These are phyloP conservation scores for Drosophila monieri DNA, from an alignment of 2,888 invertebrate species.

Conservation along the genomic window DNA sequence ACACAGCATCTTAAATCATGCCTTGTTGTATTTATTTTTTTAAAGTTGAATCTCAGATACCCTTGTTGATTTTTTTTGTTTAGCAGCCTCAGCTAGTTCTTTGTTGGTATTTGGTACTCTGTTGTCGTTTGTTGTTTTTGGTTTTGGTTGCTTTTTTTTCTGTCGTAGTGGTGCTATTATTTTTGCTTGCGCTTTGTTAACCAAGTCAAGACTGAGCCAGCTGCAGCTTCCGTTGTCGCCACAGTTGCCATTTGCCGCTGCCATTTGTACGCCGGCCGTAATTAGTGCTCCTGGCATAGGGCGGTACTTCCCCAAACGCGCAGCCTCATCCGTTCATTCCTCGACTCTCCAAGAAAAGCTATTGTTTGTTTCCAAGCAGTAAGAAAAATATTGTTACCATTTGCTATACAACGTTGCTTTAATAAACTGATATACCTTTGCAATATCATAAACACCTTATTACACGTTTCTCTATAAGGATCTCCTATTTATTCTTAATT, in stretches of 20 bases:
- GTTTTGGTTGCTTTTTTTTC: slow-evolving; percentile 30
- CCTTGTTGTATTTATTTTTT: slow-evolving; percentile 54
- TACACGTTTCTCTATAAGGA: no score
- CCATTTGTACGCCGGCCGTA: slow-evolving; percentile 62
- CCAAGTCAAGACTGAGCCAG: slow-evolving; percentile 73
- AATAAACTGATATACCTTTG: not conserved
- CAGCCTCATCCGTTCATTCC: slow-evolving; percentile 21
- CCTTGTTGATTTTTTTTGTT: slow-evolving; percentile 6
- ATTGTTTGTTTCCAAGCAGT: not conserved
- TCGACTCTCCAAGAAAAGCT: not conserved
- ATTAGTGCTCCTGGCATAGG: slow-evolving; percentile 77
- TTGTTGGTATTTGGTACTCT: slow-evolving; percentile 19
- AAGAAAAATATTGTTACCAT: not conserved
- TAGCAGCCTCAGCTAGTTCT: slow-evolving; percentile 10
- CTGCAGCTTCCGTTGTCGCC: slow-evolving; percentile 74
- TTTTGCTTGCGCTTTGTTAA: slow-evolving; percentile 65
- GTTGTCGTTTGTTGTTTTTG: slow-evolving; percentile 28
- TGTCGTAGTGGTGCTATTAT: slow-evolving; percentile 37
- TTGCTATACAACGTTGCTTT: not conserved
- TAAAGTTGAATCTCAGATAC: slow-evolving; percentile 52
- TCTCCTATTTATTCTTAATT: not conserved
- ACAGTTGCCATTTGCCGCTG: slow-evolving; percentile 55
- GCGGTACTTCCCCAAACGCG: slow-evolving; percentile 63
- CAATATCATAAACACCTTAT: not conserved
- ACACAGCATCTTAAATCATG: slow-evolving; percentile 63